Percentiles rank a stretch among this genome's conserved stretches.
These are phyloP conservation scores for Acleris sparsana DNA, from an alignment of 2,888 invertebrate genomes.

Conservation along the genomic window DNA sequence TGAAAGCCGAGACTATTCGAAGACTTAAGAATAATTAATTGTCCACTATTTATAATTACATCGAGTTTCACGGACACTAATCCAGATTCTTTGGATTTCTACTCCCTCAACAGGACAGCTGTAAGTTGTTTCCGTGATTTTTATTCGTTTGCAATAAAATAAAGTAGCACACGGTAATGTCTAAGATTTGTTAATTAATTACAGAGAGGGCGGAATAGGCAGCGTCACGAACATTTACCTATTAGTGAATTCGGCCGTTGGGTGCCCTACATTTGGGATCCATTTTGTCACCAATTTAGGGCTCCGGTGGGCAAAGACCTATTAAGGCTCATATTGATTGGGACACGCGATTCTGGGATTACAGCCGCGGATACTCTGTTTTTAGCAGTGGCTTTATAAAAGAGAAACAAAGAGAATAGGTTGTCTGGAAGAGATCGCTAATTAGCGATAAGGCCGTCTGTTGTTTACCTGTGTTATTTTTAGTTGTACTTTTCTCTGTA, in stretches of 20 bases:
- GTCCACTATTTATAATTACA: background rate
- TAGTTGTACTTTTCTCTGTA: no score
- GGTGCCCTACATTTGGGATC: slow-evolving; percentile 55
- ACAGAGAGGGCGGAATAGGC: slow-evolving; percentile 58
- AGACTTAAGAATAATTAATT: no score
- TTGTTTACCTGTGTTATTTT: no score
- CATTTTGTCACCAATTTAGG: slow-evolving; percentile 46
- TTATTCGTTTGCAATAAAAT: slow-evolving; percentile 41
- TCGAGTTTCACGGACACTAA: background rate
- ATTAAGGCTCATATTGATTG: slow-evolving; percentile 38
- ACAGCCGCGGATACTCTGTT: slow-evolving; percentile 2
- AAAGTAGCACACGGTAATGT: slow-evolving; percentile 69
- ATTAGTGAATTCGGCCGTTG: slow-evolving; percentile 49
- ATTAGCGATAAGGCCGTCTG: no score
- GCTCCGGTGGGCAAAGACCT: slow-evolving; percentile 37
- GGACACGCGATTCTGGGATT: slow-evolving; percentile 40
- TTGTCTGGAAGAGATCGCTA: no score
- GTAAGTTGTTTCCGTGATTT: slow-evolving; percentile 6
- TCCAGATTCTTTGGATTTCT: background rate
- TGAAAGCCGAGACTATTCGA: no score
- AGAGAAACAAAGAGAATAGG: background rate
- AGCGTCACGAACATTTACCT: slow-evolving; percentile 63
- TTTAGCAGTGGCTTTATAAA: background rate
- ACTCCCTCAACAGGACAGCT: slow-evolving; percentile 1
- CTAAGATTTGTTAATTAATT: slow-evolving; percentile 74